Evolutionary conservation across 2,113 vertebrate species (phyloP).

Genomic region (Phalacrocorax aristotelis): DNA sequence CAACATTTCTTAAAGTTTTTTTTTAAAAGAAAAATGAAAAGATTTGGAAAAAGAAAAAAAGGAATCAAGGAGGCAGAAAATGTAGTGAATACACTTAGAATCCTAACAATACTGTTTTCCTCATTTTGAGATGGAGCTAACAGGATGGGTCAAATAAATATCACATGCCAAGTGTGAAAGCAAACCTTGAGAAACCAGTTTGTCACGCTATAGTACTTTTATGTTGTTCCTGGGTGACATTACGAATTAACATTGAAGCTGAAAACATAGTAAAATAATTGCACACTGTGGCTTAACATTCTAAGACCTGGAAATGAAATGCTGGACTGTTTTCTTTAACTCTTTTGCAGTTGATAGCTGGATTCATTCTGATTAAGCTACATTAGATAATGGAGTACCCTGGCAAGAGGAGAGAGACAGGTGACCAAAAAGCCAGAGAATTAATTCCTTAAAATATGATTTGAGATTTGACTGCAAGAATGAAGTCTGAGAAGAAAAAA

Average conservation of each 20-base stretch:
- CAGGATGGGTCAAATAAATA: neutral
- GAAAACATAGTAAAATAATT: neutral
- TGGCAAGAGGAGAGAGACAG: neutral
- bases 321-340: neutral
- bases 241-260: neutral
- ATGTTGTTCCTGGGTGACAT: neutral
- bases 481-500: neutral
- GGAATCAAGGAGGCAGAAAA: neutral
- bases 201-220: neutral
- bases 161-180: neutral
- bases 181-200: neutral
- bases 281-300: neutral
- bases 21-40: neutral
- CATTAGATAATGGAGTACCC: neutral
- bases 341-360: neutral
- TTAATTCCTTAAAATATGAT: neutral
- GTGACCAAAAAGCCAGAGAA: neutral
- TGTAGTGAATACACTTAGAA: neutral
- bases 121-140: neutral
- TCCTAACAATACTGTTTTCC: neutral
- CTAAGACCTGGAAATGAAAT: neutral
- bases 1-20: neutral
- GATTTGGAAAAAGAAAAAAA: neutral
- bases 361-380: neutral
- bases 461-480: neutral